Percentiles rank a stretch among this genome's conserved stretches.
Evolutionary conservation across 1,140 invertebrate genomes (phyloP).

Genomic region (Pemphigus obesinymphae): DNA sequence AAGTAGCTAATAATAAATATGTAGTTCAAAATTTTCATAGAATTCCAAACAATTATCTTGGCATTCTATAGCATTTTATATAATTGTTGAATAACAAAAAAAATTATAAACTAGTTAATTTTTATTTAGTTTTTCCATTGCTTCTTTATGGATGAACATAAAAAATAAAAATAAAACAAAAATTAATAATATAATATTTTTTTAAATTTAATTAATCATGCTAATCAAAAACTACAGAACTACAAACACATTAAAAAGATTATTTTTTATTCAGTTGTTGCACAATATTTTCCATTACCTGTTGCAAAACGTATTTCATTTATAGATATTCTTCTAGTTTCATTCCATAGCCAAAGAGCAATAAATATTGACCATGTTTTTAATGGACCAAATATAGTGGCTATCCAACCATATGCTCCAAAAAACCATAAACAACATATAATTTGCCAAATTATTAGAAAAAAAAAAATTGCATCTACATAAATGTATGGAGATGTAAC

Average conservation of each 20-base stretch:
- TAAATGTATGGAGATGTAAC: slow-evolving; percentile 19
- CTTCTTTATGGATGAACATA: not conserved
- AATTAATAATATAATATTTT: not conserved
- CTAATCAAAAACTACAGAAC: not conserved
- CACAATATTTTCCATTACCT: not conserved
- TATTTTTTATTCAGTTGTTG: not conserved
- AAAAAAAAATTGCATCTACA: slow-evolving; percentile 1
- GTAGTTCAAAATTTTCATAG: no score
- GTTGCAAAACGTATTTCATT: slow-evolving; percentile 16
- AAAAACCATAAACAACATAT: slow-evolving; percentile 22
- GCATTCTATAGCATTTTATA: no score
- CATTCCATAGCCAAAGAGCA: slow-evolving; percentile 33
- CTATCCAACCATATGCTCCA: slow-evolving; percentile 30
- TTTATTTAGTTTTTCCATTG: slow-evolving; percentile 22
- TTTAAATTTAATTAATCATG: not conserved
- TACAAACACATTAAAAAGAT: not conserved
- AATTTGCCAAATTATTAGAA: slow-evolving; percentile 13
- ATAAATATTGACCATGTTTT: slow-evolving; percentile 38
- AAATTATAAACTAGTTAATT: not conserved
- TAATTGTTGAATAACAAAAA: not conserved
- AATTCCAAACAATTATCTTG: no score
- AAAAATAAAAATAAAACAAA: slow-evolving; percentile 11
- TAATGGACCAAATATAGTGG: slow-evolving; percentile 30
- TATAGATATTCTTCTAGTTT: slow-evolving; percentile 5
- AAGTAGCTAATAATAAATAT: no score